Base-by-base conservation (phyloP, 2,888 invertebrate genomes). In the Kryphioiulus occultus region DNA sequence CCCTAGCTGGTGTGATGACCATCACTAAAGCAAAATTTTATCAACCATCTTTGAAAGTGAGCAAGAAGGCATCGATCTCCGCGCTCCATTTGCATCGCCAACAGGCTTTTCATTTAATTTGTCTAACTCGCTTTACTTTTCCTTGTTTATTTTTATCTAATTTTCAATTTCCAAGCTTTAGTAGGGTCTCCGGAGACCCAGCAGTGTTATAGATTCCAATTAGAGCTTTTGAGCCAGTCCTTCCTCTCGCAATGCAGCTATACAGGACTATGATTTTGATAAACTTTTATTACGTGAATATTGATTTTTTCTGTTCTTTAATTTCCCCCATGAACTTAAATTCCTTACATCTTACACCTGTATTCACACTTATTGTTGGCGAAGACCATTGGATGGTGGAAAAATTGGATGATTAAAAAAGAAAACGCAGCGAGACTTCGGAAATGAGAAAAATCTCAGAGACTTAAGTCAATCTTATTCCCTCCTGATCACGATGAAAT, bases 141-240 rank as follows among this genome's bases (percentile, higher is more conserved):
- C 59, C 59, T 59, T 59, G 59, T 59, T 59, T 59, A 59, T 59
- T 59, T 59, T 59, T 59, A 59, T 59, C 59, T 59, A 59, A 59
- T 59, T 59, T 59, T 59, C 59, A 59, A 59, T 59, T 59, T 59
- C 59, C n/a, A 59, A 59, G 59, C 59, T 59, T 59, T 59, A 59
- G 59, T 10, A 22, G 15, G 3, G n/a, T 59, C 59, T 59, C 59
- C 3, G 59, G 59, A 59, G 59, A 59, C 17, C 22, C n/a, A 22
- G 59, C 22, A n/a, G 59, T 22, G n/a, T 59, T 59, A 59, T 59
- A 59, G 59, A 59, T 59, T 59, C 59, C 59, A 59, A 59, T 59
- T 59, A 59, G 59, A 59, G 59, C 59, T 5, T 59, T 59, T 59
- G n/a, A n/a, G 22, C 4, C 59, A 59, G n/a, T 59, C n/a, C 59